Conservation (phyloP, 2,113 vertebrate species). For the Nothobranchius furzeri region DNA sequence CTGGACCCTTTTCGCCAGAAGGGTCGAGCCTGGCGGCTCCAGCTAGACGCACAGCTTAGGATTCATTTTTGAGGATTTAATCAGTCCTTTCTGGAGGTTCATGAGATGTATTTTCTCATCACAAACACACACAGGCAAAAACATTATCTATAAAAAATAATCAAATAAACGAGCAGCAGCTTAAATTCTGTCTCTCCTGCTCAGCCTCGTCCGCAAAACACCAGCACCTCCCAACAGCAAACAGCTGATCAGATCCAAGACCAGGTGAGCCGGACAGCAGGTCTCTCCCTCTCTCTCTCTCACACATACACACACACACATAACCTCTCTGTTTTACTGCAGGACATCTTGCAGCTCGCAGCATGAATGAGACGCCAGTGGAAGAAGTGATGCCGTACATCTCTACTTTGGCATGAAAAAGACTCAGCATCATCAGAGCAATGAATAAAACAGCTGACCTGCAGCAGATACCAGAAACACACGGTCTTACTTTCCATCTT, state of each 20-base stretch:
- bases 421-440: background rate
- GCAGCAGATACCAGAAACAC: constrained; percentile 2
- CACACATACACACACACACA: background rate
- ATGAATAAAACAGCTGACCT: constrained; percentile 18
- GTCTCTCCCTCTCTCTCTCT: too few relatives aligned
- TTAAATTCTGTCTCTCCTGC: background rate
- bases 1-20: too few relatives aligned
- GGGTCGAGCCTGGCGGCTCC: too few relatives aligned
- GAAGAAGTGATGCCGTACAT: background rate
- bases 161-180: background rate
- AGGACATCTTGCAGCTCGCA: constrained; percentile 6
- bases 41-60: too few relatives aligned
- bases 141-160: too few relatives aligned
- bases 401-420: background rate
- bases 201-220: constrained; percentile 45
- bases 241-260: constrained; percentile 25
- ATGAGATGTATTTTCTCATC: too few relatives aligned
- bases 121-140: too few relatives aligned
- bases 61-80: too few relatives aligned
- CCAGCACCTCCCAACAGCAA: constrained; percentile 25
- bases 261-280: constrained; percentile 11
- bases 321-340: constrained; percentile 1
- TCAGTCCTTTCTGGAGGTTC: too few relatives aligned
- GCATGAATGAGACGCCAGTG: constrained; percentile 12
- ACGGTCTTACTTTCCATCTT: too few relatives aligned